These are phyloP conservation scores for Drosophila arizonae DNA, from an alignment of 1,140 invertebrate species.

Conservation along the genomic window DNA sequence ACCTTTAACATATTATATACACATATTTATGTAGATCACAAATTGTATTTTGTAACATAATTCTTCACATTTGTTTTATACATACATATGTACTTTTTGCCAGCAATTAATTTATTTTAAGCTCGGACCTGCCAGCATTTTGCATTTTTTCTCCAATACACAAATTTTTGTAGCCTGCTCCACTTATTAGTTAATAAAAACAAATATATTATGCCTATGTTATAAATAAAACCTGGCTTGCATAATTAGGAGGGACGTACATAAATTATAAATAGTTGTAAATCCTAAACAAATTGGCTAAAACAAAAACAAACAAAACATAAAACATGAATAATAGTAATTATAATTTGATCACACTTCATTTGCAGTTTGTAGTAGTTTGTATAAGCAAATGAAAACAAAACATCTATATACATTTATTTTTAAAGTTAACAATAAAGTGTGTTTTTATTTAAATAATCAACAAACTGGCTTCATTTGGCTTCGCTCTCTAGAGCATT, in stretches of 20 bases:
- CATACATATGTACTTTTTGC: neutral
- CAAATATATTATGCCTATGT: constrained; percentile 6
- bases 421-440: constrained; percentile 42
- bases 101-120: constrained; percentile 38
- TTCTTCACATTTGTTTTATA: constrained; percentile 18
- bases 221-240: constrained; percentile 43
- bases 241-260: constrained; percentile 41
- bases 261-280: constrained; percentile 31
- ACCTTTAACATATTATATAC: constrained; percentile 1
- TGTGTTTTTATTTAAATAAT: constrained; percentile 48
- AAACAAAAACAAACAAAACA: neutral
- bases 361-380: constrained; percentile 58
- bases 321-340: constrained; percentile 45
- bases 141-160: constrained; percentile 54
- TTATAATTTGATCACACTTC: constrained; percentile 39
- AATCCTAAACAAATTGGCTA: constrained; percentile 37
- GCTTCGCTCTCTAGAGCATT: neutral
- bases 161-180: constrained; percentile 29
- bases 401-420: constrained; percentile 15
- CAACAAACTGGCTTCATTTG: constrained; percentile 8
- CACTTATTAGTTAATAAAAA: constrained; percentile 22
- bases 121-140: constrained; percentile 66
- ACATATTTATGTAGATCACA: constrained; percentile 5
- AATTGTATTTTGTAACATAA: constrained; percentile 51
- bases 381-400: constrained; percentile 49